Evolutionary conservation across 2,888 invertebrate genomes (phyloP).

Genomic region (Nasonia oneida): DNA sequence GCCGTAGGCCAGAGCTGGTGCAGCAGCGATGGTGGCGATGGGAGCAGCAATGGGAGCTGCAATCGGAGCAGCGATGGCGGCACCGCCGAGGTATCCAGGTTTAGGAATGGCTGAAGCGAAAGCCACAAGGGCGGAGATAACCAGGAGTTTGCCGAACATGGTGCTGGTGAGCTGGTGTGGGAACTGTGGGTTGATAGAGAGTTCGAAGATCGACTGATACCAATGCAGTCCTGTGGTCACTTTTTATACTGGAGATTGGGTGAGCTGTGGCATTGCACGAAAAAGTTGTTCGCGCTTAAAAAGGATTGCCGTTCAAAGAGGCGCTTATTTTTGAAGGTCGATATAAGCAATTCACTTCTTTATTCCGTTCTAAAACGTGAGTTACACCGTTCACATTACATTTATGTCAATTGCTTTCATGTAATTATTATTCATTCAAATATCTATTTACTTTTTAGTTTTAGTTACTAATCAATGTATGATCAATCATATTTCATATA

Average conservation of each 20-base stretch:
- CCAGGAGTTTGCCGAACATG: slow-evolving; percentile 46
- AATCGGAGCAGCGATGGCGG: not conserved
- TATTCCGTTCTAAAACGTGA: no score
- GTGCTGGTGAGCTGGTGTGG: not conserved
- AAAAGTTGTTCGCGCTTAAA: not conserved
- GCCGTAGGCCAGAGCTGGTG: not conserved
- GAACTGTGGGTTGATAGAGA: not conserved
- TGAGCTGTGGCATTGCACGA: not conserved
- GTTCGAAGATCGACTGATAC: slow-evolving; percentile 28
- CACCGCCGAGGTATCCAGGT: not conserved
- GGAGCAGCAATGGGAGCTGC: not conserved
- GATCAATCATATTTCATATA: no score
- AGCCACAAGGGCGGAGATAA: slow-evolving; percentile 28
- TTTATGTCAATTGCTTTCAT: no score
- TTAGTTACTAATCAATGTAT: no score
- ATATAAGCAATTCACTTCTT: no score
- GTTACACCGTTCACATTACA: no score
- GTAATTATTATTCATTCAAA: no score
- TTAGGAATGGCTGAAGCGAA: slow-evolving; percentile 15
- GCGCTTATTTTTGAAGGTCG: not conserved
- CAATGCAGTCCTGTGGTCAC: not conserved
- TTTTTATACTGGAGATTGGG: slow-evolving; percentile 3
- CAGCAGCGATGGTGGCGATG: not conserved
- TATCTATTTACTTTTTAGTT: no score
- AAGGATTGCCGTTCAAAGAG: not conserved